Conservation (phyloP, 2,797 vertebrate genomes). For the Acrossocheilus wenchowensis region DNA sequence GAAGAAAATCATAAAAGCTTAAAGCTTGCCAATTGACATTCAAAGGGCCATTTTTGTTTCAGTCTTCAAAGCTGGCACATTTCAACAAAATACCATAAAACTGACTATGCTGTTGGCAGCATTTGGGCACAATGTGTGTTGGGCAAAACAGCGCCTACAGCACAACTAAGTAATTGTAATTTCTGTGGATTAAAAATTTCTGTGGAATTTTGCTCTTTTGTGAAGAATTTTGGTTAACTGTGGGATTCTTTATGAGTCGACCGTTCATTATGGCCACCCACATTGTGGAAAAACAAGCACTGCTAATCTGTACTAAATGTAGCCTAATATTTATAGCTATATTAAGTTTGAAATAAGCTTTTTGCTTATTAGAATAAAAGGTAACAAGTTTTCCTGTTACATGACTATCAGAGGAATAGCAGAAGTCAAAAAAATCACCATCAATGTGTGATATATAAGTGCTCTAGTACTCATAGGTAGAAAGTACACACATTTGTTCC, state of each 20-base stretch:
- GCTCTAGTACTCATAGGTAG: not conserved
- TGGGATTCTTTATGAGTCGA: not conserved
- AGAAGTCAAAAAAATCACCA: not conserved
- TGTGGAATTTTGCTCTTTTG: not conserved
- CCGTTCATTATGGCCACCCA: not conserved
- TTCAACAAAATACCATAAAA: conserved; percentile 7
- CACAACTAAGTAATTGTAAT: not conserved
- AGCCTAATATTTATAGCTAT: not conserved
- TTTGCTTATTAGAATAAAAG: not conserved
- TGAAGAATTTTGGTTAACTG: not conserved
- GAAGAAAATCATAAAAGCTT: not conserved
- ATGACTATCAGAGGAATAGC: not conserved
- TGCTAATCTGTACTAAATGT: not conserved
- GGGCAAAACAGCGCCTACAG: not conserved
- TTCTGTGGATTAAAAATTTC: not conserved
- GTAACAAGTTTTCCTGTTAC: not conserved
- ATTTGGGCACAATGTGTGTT: not conserved
- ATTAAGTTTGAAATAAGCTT: not conserved
- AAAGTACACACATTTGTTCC: not conserved
- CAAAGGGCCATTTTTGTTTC: not conserved
- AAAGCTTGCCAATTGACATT: not conserved
- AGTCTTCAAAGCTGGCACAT: not conserved
- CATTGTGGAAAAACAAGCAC: conserved; percentile 6
- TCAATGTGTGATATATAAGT: not conserved
- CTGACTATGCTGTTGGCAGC: no score